These are phyloP conservation scores for Callorhinus ursinus DNA, from an alignment of 2,113 vertebrate species.

Conservation along the genomic window DNA sequence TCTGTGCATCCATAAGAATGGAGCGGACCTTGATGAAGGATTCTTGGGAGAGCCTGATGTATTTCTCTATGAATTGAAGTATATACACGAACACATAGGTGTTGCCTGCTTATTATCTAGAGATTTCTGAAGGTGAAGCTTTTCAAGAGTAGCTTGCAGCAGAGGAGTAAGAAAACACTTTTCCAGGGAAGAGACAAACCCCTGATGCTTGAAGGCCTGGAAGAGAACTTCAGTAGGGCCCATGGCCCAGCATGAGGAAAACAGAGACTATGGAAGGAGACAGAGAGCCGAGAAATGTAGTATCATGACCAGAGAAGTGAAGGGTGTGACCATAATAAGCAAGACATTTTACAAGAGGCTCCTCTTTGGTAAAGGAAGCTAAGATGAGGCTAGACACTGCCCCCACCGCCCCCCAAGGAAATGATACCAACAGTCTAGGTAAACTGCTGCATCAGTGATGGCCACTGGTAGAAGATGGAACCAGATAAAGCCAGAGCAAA, in stretches of 20 bases:
- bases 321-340: neutral
- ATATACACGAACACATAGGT: neutral
- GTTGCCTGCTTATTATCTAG: neutral
- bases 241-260: neutral
- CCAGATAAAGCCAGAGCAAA: constrained; percentile 4
- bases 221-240: neutral
- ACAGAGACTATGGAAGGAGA: neutral
- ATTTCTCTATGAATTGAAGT: neutral
- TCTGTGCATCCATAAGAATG: neutral
- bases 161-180: constrained; percentile 23
- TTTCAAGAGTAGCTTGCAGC: constrained; percentile 41
- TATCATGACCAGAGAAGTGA: neutral
- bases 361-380: neutral
- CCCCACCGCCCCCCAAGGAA: neutral
- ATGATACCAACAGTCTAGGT: neutral
- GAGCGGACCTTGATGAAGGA: neutral
- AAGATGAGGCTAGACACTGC: neutral
- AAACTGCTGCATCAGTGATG: neutral
- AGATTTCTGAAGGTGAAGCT: neutral
- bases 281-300: neutral
- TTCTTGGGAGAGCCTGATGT: neutral
- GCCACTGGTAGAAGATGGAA: neutral
- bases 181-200: neutral
- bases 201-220: neutral
- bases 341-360: neutral